A percentile compares a stretch with the other conserved stretches of the same genome.
phyloP scores from a whole-genome alignment of 2,113 vertebrate genomes.

The Ornithorhynchus anatinus region DNA sequence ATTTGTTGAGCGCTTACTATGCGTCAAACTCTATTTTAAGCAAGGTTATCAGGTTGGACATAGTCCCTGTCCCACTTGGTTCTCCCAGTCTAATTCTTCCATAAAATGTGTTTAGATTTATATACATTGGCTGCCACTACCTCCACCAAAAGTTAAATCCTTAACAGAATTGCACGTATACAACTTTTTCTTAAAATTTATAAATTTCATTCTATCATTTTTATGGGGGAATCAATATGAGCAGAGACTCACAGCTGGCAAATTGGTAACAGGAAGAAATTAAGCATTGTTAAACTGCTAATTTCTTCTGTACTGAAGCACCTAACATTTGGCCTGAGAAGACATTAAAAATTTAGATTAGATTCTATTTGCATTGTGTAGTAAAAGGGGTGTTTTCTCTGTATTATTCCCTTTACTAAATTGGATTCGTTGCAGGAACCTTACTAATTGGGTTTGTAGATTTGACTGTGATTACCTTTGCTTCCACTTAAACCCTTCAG shows the following conservation, averaged over 20 bases:
- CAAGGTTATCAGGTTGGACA: too few relatives aligned
- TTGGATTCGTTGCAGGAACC: conserved; percentile 33
- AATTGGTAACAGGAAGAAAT: conserved; percentile 18
- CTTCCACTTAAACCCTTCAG: conserved; percentile 14
- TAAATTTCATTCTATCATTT: conserved; percentile 35
- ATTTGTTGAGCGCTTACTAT: too few relatives aligned
- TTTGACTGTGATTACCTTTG: conserved; percentile 23
- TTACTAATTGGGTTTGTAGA: conserved; percentile 17
- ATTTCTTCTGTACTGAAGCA: conserved; percentile 51
- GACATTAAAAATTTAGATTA: conserved; percentile 51
- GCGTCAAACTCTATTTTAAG: too few relatives aligned
- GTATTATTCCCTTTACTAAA: conserved; percentile 41
- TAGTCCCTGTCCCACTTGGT: too few relatives aligned
- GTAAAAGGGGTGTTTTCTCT: conserved; percentile 43
- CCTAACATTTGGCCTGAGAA: conserved; percentile 58
- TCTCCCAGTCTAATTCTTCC: too few relatives aligned
- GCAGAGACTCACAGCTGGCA: conserved; percentile 47
- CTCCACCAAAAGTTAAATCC: too few relatives aligned
- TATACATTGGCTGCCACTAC: too few relatives aligned
- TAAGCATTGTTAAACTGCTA: conserved; percentile 42
- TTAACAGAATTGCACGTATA: too few relatives aligned
- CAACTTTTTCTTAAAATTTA: conserved; percentile 38
- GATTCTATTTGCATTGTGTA: conserved; percentile 40
- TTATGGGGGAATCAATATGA: conserved; percentile 52
- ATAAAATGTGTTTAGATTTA: too few relatives aligned